These are phyloP conservation scores for Leuciscus waleckii DNA, from an alignment of 2,797 vertebrate genomes.

Conservation along the genomic window DNA sequence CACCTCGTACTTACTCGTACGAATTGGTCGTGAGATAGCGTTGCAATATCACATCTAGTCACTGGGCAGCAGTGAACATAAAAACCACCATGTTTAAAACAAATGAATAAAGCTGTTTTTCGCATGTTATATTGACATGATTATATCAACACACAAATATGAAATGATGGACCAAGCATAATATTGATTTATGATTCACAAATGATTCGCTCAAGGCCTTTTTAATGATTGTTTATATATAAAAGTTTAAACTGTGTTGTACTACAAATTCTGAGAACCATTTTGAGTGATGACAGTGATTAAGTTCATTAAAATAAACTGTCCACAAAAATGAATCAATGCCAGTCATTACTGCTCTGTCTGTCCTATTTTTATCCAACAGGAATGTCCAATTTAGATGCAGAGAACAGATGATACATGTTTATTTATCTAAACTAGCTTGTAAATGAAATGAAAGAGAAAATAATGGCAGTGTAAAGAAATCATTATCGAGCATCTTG, in stretches of 20 bases:
- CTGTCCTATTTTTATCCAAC: slow-evolving; percentile 5
- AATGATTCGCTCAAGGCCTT: too few species aligned
- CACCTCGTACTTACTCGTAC: too few species aligned
- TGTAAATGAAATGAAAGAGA: slow-evolving; percentile 58
- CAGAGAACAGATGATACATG: slow-evolving; percentile 53
- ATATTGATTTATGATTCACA: neutral
- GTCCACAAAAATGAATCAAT: neutral
- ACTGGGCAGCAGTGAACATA: neutral
- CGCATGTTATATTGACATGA: neutral
- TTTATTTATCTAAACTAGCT: slow-evolving; percentile 76
- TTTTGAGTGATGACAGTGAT: neutral
- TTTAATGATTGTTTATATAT: too few species aligned
- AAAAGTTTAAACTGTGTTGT: neutral
- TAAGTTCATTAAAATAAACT: neutral
- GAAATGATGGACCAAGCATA: neutral
- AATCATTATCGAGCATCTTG: slow-evolving; percentile 47
- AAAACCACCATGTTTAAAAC: neutral
- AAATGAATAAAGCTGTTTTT: neutral
- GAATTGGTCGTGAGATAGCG: too few species aligned
- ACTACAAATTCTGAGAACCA: neutral
- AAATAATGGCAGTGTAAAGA: slow-evolving; percentile 30
- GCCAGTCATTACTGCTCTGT: neutral
- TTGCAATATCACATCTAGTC: too few species aligned
- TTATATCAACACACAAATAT: neutral
- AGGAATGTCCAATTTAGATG: slow-evolving; percentile 57